phyloP scores from a whole-genome alignment of 2,888 invertebrate species.

The Germaria angustata region DNA sequence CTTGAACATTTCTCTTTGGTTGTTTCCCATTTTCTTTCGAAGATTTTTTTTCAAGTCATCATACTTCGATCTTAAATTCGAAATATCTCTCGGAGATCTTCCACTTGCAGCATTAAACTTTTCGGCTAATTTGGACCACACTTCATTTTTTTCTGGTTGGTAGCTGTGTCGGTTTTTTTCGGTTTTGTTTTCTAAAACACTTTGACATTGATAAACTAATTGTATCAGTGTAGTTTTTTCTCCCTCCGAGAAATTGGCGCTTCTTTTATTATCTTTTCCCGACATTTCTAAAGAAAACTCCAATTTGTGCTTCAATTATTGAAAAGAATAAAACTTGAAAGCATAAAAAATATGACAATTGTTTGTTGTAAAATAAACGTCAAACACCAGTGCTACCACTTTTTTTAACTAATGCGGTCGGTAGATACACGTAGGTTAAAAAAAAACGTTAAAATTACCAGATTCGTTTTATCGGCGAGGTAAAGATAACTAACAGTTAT shows the following conservation, averaged over 20 bases:
- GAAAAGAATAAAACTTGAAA: not conserved
- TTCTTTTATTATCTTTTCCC: not conserved
- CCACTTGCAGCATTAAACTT: constrained; percentile 24
- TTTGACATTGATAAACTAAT: constrained; percentile 7
- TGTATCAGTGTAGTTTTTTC: not conserved
- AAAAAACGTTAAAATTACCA: not conserved
- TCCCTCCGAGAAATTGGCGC: constrained; percentile 1
- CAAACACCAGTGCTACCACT: constrained; percentile 11
- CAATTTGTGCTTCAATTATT: not conserved
- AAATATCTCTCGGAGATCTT: constrained; percentile 1
- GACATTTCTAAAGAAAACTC: not conserved
- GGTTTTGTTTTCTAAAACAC: not conserved
- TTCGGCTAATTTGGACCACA: constrained; percentile 11
- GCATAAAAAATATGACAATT: not conserved
- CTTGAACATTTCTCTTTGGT: constrained; percentile 44
- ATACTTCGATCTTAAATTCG: constrained; percentile 26
- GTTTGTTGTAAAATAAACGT: not conserved
- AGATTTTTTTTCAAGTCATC: constrained; percentile 20
- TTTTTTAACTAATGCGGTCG: not conserved
- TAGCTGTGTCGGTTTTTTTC: constrained; percentile 5
- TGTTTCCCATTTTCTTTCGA: constrained; percentile 52
- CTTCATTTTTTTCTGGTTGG: not conserved
- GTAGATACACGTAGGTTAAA: not conserved
- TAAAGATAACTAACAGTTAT: not conserved
- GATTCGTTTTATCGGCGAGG: not conserved